Percentiles rank a stretch among this genome's conserved stretches.
Conservation (phyloP, 2,797 vertebrate genomes). For the Acanthornis magna region DNA sequence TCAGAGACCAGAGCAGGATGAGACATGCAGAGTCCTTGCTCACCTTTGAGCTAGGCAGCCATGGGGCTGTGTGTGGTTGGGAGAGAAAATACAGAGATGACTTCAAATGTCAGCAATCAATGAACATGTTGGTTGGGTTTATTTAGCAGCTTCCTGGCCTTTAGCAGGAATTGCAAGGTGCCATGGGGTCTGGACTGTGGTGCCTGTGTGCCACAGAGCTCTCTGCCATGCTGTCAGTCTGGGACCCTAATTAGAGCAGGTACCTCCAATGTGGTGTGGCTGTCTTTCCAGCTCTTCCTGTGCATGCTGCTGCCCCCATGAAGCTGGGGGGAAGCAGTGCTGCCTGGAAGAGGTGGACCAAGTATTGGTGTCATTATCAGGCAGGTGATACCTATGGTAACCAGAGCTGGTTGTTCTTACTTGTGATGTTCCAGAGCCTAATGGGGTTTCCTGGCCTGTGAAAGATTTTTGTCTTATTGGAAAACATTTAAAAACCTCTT, state of each 20-base stretch:
- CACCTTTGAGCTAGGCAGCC: not conserved
- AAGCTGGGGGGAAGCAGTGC: not conserved
- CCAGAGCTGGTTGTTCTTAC: not conserved
- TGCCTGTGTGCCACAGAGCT: not conserved
- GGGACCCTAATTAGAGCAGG: not conserved
- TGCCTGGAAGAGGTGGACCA: rapidly evolving
- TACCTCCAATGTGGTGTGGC: rapidly evolving
- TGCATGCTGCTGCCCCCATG: not conserved
- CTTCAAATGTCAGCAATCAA: rapidly evolving
- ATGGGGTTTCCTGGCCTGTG: not conserved
- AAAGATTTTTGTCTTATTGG: not conserved
- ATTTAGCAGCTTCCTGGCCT: not conserved
- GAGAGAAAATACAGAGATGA: not conserved
- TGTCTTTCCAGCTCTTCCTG: not conserved
- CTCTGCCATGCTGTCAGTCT: rapidly evolving
- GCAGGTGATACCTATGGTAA: rapidly evolving
- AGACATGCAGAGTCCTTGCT: not conserved
- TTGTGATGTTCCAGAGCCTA: not conserved
- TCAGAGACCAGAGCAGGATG: not conserved
- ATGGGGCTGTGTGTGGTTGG: not conserved
- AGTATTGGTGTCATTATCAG: not conserved
- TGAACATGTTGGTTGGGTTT: not conserved
- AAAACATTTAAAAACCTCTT: rapidly evolving
- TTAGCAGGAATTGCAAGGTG: not conserved
- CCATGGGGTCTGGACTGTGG: rapidly evolving